Base-by-base conservation (phyloP, 2,797 vertebrate genomes). In the Epinephelus coioides region DNA sequence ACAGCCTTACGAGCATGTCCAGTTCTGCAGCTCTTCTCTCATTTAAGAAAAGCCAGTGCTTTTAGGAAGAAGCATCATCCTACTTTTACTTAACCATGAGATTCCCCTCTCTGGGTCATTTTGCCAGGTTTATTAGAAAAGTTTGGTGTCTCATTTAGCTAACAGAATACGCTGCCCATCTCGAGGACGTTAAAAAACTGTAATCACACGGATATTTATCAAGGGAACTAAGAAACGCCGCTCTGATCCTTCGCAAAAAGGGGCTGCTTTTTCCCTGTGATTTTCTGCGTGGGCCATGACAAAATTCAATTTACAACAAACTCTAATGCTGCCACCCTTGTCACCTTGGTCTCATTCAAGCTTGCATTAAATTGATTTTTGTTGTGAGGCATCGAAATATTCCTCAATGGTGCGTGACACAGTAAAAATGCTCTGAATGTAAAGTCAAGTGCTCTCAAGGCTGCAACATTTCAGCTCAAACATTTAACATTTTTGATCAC, bases 71-170 rank as follows among this genome's bases (percentile, higher is more conserved):
- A 0, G 1, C 74, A 60, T 72, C 61, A 86, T 86, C 86, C 90
- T 88, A 86, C 79, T 93, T 92, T 90, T 75, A 83, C 84, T 88
- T 89, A 86, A 93, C 90, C 82, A 80, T 81, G 89, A 89, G 71
- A 90, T 71, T 83, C 72, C 83, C 69, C 71, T 91, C 84, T 83
- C 82, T 79, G 79, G 86, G 87, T 89, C 84, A 88, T 84, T 90
- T 76, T 73, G 23, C 27, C 76, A 84, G 53, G 51, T 79, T 90
- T 84, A 86, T 87, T 76, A 73, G 59, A 85, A 82, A 89, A 80
- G 63, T 84, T 86, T 78, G 59, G 59, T 76, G 86, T 87, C 63
- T 81, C 76, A 82, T 88, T 87, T 79, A 78, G 64, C 59, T 53
- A 60, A 78, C 53, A 73, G 55, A 85, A 72, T 50, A 51, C 55